Percentiles rank a stretch among this genome's conserved stretches.
Conservation (phyloP, 2,113 vertebrate species). For the Seriola rivoliana region DNA sequence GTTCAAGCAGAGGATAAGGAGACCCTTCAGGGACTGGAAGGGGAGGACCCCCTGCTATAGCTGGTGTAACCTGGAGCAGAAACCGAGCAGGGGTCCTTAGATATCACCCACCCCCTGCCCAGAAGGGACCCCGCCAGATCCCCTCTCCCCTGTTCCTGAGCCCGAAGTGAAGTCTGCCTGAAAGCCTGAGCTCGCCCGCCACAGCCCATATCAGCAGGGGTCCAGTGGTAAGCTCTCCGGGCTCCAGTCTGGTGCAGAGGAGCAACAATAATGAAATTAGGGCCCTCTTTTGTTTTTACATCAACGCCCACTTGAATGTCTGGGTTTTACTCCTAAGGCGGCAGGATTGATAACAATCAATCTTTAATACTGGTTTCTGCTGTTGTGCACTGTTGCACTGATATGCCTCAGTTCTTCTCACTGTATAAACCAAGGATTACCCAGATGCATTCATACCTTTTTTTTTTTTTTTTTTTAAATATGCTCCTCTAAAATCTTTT, state of each 20-base stretch:
- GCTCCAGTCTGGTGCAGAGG: conserved; percentile 65
- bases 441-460: conserved; percentile 15
- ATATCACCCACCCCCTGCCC: conserved; percentile 62
- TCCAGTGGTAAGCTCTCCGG: conserved; percentile 58
- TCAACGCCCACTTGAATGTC: conserved; percentile 50
- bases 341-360: conserved; percentile 22
- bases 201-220: conserved; percentile 77
- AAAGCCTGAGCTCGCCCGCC: conserved; percentile 43
- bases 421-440: neutral
- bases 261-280: conserved; percentile 76
- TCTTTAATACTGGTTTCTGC: conserved; percentile 13
- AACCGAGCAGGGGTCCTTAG: conserved; percentile 77
- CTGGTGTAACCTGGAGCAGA: conserved; percentile 71
- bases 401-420: neutral
- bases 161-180: conserved; percentile 63
- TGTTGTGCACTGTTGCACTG: neutral
- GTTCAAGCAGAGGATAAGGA: conserved; percentile 66
- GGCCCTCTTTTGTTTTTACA: conserved; percentile 71
- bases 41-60: conserved; percentile 52
- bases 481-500: conserved; percentile 30
- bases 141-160: conserved; percentile 39
- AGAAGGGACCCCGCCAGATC: conserved; percentile 53
- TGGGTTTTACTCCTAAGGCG: conserved; percentile 49
- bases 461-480: conserved; percentile 3
- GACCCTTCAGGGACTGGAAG: conserved; percentile 40